Evolutionary conservation across 1,140 invertebrate genomes (phyloP).

Genomic region (Ptiloglossa arizonensis): DNA sequence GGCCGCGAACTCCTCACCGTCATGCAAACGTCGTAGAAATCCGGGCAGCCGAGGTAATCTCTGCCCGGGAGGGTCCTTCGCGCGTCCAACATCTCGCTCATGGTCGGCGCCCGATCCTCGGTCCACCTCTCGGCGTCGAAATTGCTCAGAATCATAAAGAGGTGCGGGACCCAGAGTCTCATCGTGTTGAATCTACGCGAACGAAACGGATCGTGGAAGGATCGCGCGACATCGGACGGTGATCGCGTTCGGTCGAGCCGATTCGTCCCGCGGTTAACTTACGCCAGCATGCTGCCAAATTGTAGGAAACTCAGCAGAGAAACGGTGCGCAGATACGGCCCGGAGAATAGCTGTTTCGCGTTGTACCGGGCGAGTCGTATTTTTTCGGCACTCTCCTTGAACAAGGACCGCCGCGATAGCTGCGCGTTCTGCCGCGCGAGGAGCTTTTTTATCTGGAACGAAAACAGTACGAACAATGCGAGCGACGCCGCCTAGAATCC

Average conservation of each 20-base stretch:
- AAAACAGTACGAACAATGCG: slow-evolving; percentile 37
- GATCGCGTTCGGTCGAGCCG: neutral
- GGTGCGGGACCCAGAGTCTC: slow-evolving; percentile 80
- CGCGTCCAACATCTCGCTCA: slow-evolving; percentile 76
- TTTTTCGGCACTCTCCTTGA: slow-evolving; percentile 59
- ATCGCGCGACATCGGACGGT: neutral
- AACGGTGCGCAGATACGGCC: slow-evolving; percentile 68
- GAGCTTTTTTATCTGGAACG: slow-evolving; percentile 71
- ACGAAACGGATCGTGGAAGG: neutral
- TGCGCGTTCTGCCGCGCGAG: slow-evolving; percentile 58
- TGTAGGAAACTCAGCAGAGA: slow-evolving; percentile 73
- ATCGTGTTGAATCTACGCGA: slow-evolving; percentile 76
- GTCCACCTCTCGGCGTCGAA: slow-evolving; percentile 69
- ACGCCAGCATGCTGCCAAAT: slow-evolving; percentile 78
- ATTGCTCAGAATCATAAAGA: slow-evolving; percentile 78
- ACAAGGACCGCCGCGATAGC: slow-evolving; percentile 35
- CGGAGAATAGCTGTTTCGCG: slow-evolving; percentile 68
- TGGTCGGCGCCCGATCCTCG: slow-evolving; percentile 68
- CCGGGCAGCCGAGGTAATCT: slow-evolving; percentile 32
- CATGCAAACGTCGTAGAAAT: slow-evolving; percentile 35
- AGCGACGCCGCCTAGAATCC: slow-evolving; percentile 31
- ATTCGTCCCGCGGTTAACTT: slow-evolving; percentile 57
- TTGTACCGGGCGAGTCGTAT: slow-evolving; percentile 67
- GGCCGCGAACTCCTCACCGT: slow-evolving; percentile 3
- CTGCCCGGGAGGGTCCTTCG: slow-evolving; percentile 32